Evolutionary conservation across 2,888 invertebrate genomes (phyloP).

Genomic region (Pherbina coryleti): DNA sequence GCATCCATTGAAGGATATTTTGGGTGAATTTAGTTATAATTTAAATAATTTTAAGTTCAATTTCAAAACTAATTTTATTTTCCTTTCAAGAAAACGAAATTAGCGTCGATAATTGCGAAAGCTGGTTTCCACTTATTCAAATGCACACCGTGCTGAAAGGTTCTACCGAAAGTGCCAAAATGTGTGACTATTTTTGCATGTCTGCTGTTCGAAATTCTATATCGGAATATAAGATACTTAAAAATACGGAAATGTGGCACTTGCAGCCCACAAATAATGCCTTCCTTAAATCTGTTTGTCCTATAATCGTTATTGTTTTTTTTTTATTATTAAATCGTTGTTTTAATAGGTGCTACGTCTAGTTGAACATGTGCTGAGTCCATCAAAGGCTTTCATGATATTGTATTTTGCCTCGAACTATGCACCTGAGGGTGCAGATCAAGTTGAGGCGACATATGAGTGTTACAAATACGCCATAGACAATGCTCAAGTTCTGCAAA

Average conservation of each 20-base stretch:
- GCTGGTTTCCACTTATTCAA: conserved; percentile 68
- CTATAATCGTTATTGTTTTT: accelerated
- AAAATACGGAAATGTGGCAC: conserved; percentile 64
- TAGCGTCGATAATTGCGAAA: conserved; percentile 67
- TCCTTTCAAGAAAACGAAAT: conserved; percentile 62
- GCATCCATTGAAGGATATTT: conserved; percentile 62
- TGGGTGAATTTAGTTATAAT: conserved; percentile 51
- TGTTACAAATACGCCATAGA: conserved; percentile 66
- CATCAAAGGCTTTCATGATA: conserved; percentile 63
- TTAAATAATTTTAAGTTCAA: background rate
- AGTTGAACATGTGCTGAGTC: conserved; percentile 60
- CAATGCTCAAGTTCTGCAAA: conserved; percentile 53
- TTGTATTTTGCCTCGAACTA: conserved; percentile 67
- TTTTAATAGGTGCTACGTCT: conserved; percentile 61
- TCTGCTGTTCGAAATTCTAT: conserved; percentile 68
- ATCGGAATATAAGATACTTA: conserved; percentile 63
- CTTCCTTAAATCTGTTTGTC: conserved; percentile 66
- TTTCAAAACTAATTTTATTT: background rate
- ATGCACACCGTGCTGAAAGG: conserved; percentile 64
- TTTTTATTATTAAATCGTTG: background rate
- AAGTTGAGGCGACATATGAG: conserved; percentile 68
- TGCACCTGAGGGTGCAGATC: conserved; percentile 68
- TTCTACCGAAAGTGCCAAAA: conserved; percentile 58
- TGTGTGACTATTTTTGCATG: conserved; percentile 67
- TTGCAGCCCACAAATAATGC: conserved; percentile 69